Base-by-base conservation (phyloP, 2,888 invertebrate species). In the Cheilosia vulpina region DNA sequence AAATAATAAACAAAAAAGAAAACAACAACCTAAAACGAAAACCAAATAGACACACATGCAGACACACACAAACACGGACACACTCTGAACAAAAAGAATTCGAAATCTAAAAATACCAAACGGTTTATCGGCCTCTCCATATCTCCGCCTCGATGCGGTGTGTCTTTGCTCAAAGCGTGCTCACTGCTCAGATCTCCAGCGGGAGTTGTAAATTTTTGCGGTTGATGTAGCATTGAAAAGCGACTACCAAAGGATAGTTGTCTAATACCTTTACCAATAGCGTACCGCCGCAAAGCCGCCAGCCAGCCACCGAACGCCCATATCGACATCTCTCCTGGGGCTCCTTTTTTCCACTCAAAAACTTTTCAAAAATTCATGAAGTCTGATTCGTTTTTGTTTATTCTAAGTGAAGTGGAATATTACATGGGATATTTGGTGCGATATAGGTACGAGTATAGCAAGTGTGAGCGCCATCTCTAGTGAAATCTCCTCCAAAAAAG, bases 311-410 rank as follows among this genome's bases (percentile, higher is more conserved):
- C 60, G 57, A 21, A 45, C 21, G 38, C 45, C 47, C 58, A 55
- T 71, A 72, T 65, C 43, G 7, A 69, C 71, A 80, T 71, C 62
- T 77, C 85, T 81, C 85, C 38, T 9, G 85, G 80, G 85, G 68
- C 85, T 73, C 66, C 84, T 84, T 85, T 85, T 85, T 85, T 85
- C 76, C 85, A 85, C 85, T 85, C 85, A 85, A 85, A 85, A 85
- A 85, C 85, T 80, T 85, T 72, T 85, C 80, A 85, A 85, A 85
- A 85, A 85, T 85, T 85, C 85, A 85, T 85, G 80, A 85, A 85
- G 85, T 85, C 85, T 85, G 85, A 85, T 85, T 85, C 80, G 85
- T 85, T 80, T 85, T 85, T 85, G 85, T 85, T 85, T 85, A 85
- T 81, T 85, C 66, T 85, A 85, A 85, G 85, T 81, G 85, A 80